Conservation (phyloP, 2,888 invertebrate genomes). For the Elysia crispata region DNA sequence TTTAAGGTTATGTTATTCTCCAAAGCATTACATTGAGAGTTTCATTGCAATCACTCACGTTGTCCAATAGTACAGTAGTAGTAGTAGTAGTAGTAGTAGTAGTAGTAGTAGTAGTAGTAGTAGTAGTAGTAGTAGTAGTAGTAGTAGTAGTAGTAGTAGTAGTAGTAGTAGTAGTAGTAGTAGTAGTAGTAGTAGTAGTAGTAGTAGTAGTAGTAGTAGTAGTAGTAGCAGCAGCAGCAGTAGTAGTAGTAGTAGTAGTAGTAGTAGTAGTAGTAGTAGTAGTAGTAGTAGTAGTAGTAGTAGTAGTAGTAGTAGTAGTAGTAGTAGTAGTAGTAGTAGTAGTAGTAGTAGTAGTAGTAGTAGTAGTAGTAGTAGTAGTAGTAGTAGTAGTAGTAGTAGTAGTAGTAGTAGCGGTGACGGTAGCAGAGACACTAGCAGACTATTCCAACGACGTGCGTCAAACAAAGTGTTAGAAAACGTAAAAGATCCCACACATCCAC, state of each 20-base stretch:
- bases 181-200: slow-evolving; percentile 17
- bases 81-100: too few relatives aligned
- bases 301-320: slow-evolving; percentile 28
- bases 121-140: too few relatives aligned
- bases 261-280: slow-evolving; percentile 27
- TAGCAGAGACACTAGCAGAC: slow-evolving; percentile 12
- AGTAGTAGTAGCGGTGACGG: slow-evolving; percentile 16
- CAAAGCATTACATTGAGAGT: too few relatives aligned
- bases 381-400: slow-evolving; percentile 21
- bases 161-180: background rate
- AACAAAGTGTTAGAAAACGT: too few relatives aligned
- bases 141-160: too few relatives aligned
- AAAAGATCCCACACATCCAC: too few relatives aligned
- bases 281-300: slow-evolving; percentile 28
- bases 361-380: slow-evolving; percentile 15
- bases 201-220: slow-evolving; percentile 14
- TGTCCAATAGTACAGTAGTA: too few relatives aligned
- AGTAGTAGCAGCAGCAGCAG: slow-evolving; percentile 19
- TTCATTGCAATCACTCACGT: too few relatives aligned
- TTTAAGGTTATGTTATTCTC: too few relatives aligned
- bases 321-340: slow-evolving; percentile 21
- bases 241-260: slow-evolving; percentile 29
- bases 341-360: slow-evolving; percentile 21
- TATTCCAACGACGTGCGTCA: background rate
- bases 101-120: too few relatives aligned